Evolutionary conservation across 2,113 vertebrate genomes (phyloP).

Genomic region (Phylloscopus trochiloides): DNA sequence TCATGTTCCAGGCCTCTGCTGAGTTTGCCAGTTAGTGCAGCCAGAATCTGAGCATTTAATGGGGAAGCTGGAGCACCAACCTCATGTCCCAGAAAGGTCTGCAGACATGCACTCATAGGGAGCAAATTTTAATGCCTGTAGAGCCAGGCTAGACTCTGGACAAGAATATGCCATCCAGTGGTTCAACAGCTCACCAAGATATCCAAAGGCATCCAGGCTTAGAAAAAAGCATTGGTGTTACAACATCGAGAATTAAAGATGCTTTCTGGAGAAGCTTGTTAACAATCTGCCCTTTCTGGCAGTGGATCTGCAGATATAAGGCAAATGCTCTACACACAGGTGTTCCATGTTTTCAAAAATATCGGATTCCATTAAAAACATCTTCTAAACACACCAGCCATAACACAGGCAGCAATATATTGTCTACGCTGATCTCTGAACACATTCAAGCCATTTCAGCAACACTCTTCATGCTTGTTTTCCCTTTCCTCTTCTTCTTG

Average conservation of each 20-base stretch:
- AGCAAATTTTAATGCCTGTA: background rate
- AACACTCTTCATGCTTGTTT: conserved; percentile 12
- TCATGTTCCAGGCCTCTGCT: background rate
- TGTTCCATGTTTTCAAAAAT: background rate
- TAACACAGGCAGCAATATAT: background rate
- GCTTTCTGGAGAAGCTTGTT: background rate
- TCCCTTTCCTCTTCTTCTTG: conserved; percentile 15
- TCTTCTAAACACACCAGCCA: background rate
- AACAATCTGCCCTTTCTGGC: background rate
- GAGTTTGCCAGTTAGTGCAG: background rate
- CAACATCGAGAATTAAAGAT: background rate
- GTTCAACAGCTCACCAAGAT: background rate
- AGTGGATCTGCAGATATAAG: background rate
- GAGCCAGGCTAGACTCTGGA: background rate
- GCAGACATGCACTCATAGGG: background rate
- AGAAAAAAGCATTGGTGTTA: background rate
- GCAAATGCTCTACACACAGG: background rate
- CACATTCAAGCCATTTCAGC: background rate
- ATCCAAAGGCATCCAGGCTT: background rate
- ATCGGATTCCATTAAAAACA: background rate
- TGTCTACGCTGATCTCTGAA: background rate
- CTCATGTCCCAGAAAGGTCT: background rate
- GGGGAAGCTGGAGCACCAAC: background rate
- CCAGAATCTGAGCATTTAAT: background rate
- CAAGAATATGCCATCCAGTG: background rate